Conservation (phyloP, 2,797 vertebrate species). For the Amblyraja radiata region DNA sequence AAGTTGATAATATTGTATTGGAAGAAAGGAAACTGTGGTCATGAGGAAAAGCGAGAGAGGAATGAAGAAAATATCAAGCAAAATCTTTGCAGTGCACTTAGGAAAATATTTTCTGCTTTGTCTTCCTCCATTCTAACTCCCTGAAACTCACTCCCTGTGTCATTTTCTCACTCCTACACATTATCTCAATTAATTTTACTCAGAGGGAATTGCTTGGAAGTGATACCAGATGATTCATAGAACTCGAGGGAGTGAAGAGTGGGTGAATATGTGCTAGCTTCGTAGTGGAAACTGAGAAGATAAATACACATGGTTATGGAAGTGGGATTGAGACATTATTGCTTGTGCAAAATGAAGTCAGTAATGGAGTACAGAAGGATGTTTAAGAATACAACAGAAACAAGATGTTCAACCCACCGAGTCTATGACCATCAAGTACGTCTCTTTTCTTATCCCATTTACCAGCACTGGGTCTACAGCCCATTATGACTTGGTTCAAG, state of each 20-base stretch:
- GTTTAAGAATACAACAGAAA: too few species aligned
- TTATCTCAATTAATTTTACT: neutral
- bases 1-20: neutral
- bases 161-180: neutral
- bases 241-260: neutral
- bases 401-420: too few species aligned
- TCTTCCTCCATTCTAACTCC: neutral
- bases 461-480: too few species aligned
- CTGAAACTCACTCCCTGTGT: neutral
- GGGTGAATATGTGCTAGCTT: neutral
- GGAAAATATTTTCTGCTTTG: neutral
- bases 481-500: too few species aligned
- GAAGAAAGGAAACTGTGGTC: neutral
- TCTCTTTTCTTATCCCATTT: too few species aligned
- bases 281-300: neutral
- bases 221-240: constrained; percentile 3
- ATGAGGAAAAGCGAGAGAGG: neutral
- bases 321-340: neutral
- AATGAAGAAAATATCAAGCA: neutral
- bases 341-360: neutral
- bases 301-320: neutral
- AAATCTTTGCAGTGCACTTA: neutral
- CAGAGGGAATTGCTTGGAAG: neutral
- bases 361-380: neutral
- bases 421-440: too few species aligned